These are phyloP conservation scores for Camponotus pennsylvanicus DNA, from an alignment of 1,140 invertebrate species.

Conservation along the genomic window DNA sequence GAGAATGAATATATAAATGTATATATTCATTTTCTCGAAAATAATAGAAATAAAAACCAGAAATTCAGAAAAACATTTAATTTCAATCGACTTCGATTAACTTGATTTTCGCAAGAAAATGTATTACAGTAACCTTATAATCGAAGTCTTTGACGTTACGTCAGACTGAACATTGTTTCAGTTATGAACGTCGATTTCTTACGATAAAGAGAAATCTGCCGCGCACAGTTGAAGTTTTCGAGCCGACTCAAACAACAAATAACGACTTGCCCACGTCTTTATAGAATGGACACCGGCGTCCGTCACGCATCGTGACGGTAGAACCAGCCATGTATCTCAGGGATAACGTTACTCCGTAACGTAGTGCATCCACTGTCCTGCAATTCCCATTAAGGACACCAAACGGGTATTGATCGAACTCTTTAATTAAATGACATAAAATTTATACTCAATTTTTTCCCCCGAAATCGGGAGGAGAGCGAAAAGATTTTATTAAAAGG, in stretches of 20 bases:
- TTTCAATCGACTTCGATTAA: constrained; percentile 10
- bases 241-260: constrained; percentile 53
- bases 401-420: not conserved
- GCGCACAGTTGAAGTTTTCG: constrained; percentile 22
- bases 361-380: constrained; percentile 65
- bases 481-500: not conserved
- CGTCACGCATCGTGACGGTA: constrained; percentile 82
- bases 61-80: not conserved
- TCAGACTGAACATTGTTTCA: constrained; percentile 51
- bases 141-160: constrained; percentile 41
- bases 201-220: constrained; percentile 57
- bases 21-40: not conserved
- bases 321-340: constrained; percentile 81
- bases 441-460: not conserved
- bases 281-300: constrained; percentile 74
- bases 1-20: too few species aligned
- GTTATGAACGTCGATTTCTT: constrained; percentile 48
- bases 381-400: constrained; percentile 63
- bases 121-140: constrained; percentile 22
- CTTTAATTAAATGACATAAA: not conserved
- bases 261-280: constrained; percentile 56
- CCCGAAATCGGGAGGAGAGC: not conserved
- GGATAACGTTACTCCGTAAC: constrained; percentile 82
- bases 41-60: not conserved
- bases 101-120: not conserved